Percentiles rank a stretch among this genome's conserved stretches.
Conservation (phyloP, 2,113 vertebrate genomes). For the Genyomyrus donnyi region DNA sequence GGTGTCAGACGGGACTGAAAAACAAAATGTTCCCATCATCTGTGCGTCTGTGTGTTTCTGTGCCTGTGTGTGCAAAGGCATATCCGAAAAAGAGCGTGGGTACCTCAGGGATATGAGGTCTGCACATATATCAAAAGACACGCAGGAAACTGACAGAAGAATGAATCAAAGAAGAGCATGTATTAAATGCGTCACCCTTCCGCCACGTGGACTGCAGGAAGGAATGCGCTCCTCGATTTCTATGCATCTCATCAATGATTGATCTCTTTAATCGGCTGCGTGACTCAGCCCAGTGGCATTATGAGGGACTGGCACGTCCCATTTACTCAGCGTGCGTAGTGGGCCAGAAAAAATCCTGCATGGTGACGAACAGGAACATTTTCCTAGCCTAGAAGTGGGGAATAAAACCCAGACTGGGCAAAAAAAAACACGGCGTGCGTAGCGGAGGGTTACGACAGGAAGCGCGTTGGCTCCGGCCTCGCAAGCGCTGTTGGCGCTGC, state of each 20-base stretch:
- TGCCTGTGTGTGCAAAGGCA: neutral
- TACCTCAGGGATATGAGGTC: neutral
- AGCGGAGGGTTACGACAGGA: slow-evolving; percentile 26
- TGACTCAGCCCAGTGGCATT: neutral
- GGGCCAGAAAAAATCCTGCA: neutral
- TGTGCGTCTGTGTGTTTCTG: slow-evolving; percentile 1
- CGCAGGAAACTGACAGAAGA: neutral
- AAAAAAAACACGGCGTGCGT: neutral
- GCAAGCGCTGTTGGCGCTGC: slow-evolving; percentile 9
- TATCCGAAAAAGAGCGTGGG: neutral
- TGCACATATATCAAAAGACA: neutral
- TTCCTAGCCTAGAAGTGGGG: neutral
- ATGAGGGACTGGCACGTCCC: neutral
- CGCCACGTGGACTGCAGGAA: neutral
- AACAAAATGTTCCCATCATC: neutral
- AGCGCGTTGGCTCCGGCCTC: slow-evolving; percentile 16
- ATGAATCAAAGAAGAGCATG: neutral
- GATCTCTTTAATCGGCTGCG: neutral
- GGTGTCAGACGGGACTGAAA: neutral
- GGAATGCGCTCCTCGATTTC: neutral
- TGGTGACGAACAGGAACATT: neutral
- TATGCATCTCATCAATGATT: slow-evolving; percentile 1
- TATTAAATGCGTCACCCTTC: neutral
- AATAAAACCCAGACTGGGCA: neutral
- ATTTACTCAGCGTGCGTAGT: neutral